Conservation (phyloP, 2,113 vertebrate species). For the Tringa solitaria region DNA sequence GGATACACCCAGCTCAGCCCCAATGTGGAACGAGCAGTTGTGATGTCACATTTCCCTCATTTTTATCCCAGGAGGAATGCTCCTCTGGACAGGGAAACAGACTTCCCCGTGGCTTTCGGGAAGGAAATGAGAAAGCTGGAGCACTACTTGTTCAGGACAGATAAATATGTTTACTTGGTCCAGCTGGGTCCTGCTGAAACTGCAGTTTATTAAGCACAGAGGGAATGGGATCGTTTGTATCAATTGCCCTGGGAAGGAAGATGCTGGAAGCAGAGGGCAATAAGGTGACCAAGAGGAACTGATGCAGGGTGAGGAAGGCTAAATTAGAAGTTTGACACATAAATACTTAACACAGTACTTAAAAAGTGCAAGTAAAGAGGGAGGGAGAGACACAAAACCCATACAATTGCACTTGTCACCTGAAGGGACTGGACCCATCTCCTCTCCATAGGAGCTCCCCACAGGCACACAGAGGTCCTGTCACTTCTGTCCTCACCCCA, state of each 20-base stretch:
- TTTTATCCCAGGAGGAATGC: not conserved
- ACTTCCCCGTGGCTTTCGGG: accelerated
- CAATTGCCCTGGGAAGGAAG: not conserved
- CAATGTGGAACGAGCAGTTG: not conserved
- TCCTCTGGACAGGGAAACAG: not conserved
- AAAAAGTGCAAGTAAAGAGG: not conserved
- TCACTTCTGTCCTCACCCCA: not conserved
- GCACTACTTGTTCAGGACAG: not conserved
- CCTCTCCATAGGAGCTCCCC: not conserved
- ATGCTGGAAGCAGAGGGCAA: not conserved
- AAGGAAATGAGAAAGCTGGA: not conserved
- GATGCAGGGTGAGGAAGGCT: not conserved
- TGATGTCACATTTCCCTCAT: not conserved
- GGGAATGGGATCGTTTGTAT: not conserved
- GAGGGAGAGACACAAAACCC: not conserved
- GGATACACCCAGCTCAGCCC: not conserved
- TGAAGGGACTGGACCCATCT: not conserved
- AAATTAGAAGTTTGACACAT: not conserved
- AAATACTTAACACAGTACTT: not conserved
- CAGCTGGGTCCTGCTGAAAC: not conserved
- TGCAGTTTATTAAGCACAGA: not conserved
- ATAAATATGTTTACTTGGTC: not conserved
- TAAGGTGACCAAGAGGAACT: not conserved
- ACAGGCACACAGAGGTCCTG: not conserved
- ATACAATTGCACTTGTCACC: not conserved